These are phyloP conservation scores for Rhyacophila brunnea DNA, from an alignment of 1,140 invertebrate genomes.

Conservation along the genomic window DNA sequence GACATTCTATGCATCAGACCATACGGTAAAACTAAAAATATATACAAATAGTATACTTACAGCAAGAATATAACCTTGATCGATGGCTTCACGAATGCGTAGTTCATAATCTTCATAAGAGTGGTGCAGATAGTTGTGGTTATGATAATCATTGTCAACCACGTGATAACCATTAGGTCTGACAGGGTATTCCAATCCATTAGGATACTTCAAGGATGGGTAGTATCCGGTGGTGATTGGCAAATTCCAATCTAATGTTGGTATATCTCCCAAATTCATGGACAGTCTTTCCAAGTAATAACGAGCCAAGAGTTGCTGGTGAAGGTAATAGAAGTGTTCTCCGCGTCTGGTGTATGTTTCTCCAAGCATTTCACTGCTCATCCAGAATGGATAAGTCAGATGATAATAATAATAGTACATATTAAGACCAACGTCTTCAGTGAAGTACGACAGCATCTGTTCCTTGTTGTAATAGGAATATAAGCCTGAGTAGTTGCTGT, in stretches of 20 bases:
- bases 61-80: slow-evolving; percentile 59
- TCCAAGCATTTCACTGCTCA: slow-evolving; percentile 54
- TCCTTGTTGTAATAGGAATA: slow-evolving; percentile 58
- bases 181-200: slow-evolving; percentile 62
- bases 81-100: slow-evolving; percentile 64
- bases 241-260: slow-evolving; percentile 53
- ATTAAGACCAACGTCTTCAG: slow-evolving; percentile 69
- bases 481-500: slow-evolving; percentile 58
- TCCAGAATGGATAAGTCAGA: slow-evolving; percentile 64
- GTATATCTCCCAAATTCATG: slow-evolving; percentile 59
- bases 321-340: slow-evolving; percentile 59
- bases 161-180: slow-evolving; percentile 40
- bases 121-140: slow-evolving; percentile 50
- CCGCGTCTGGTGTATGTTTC: slow-evolving; percentile 61
- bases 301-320: slow-evolving; percentile 61
- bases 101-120: slow-evolving; percentile 55
- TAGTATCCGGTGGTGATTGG: slow-evolving; percentile 58
- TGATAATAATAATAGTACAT: slow-evolving; percentile 70
- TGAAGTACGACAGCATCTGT: slow-evolving; percentile 68
- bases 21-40: background rate
- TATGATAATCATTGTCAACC: slow-evolving; percentile 44
- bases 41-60: slow-evolving; percentile 1
- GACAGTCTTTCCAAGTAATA: slow-evolving; percentile 65
- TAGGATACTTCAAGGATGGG: slow-evolving; percentile 60
- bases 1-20: background rate